Evolutionary conservation across 2,113 vertebrate species (phyloP), one percentile per base, ranked within the genome.

Genomic region (Rhabdornis inornatus): DNA sequence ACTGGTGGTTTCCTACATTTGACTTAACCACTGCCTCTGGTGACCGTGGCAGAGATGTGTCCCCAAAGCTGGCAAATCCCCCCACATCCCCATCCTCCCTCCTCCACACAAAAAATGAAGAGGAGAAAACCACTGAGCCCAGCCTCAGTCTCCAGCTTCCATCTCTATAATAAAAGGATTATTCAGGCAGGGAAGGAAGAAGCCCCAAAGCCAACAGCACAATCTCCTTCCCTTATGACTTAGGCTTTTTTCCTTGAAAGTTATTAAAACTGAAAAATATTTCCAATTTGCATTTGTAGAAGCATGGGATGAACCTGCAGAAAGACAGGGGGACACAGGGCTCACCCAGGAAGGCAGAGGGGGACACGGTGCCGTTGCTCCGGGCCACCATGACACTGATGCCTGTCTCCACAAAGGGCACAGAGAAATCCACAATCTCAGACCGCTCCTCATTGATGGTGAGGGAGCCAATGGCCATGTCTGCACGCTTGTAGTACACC

Each of bases 381-480:
- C 99, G 97, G 22, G 99, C 99, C 83, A 99, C 99, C 99, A 99
- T 99, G 91, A 99, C 99, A 0, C 99, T 99, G 97, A 99, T 99
- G 50, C 99, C 99, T 0, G 99, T 99, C 97, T 99, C 99, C 97
- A 99, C 99, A 6, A 99, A 99, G 42, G 99, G 99, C 92, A 99
- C 99, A 0, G 99, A 99, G 98, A 99, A 99, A 96, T 99, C 99
- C 49, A 99, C 99, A 4, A 99, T 99, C 97, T 99, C 99, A 0
- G 99, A 99, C 37, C 99, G 99, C 92, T 99, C 99, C 86, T 99
- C 99, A 0, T 99, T 99, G 94, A 99, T 99, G 95, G 99, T 99
- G 87, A 99, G 98, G 18, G 99, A 99, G 69, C 99, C 99, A 1
- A 99, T 99, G 97, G 99, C 99, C 99, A 99, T 99, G 97, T 99